These are phyloP conservation scores for Sarcophilus harrisii DNA, from an alignment of 2,797 vertebrate genomes.

Conservation along the genomic window DNA sequence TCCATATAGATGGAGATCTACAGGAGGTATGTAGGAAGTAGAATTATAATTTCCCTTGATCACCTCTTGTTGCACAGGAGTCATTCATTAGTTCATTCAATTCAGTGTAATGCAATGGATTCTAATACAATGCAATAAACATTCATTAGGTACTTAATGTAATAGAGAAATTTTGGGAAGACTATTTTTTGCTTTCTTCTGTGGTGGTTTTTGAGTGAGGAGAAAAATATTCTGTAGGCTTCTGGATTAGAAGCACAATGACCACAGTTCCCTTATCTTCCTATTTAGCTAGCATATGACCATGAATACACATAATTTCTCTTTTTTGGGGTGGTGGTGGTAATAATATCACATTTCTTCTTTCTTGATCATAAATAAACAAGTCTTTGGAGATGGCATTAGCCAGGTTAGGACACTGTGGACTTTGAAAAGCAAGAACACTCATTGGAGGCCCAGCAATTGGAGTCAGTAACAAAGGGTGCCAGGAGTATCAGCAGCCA, in stretches of 20 bases:
- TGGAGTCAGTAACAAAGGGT: not conserved
- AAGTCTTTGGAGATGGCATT: not conserved
- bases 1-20: not conserved
- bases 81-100: not conserved
- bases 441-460: not conserved
- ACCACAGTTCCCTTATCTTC: not conserved
- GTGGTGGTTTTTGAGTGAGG: not conserved
- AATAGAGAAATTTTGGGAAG: not conserved
- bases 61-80: not conserved
- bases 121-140: not conserved
- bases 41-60: not conserved
- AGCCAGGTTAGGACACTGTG: not conserved
- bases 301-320: not conserved
- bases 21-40: not conserved
- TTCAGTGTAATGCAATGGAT: not conserved
- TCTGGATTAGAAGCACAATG: not conserved
- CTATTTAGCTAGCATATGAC: not conserved
- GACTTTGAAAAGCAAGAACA: not conserved
- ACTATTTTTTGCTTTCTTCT: not conserved
- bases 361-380: not conserved
- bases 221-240: not conserved
- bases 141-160: not conserved
- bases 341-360: not conserved
- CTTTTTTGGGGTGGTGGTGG: not conserved
- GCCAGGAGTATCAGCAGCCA: not conserved